Percentiles rank a stretch among this genome's conserved stretches.
phyloP scores from a whole-genome alignment of 2,113 vertebrate genomes.

The Cryptotis parvus region DNA sequence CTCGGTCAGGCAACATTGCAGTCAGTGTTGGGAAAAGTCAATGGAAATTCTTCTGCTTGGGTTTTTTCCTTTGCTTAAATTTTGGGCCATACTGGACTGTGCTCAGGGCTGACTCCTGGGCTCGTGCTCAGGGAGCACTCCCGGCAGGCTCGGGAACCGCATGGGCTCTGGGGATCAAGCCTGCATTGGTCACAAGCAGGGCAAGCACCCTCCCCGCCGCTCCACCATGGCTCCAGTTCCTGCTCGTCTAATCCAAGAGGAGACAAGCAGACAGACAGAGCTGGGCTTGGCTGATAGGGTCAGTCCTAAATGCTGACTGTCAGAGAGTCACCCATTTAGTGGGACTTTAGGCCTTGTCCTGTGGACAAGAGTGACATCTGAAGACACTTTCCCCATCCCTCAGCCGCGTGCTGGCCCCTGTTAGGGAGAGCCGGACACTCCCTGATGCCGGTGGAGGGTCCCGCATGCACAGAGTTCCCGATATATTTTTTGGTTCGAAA shows the following conservation, averaged over 20 bases:
- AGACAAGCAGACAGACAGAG: background rate
- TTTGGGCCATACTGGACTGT: too few species aligned
- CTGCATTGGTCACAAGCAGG: too few species aligned
- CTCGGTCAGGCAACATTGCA: constrained; percentile 20
- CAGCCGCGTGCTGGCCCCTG: background rate
- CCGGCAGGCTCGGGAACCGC: too few species aligned
- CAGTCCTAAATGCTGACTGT: constrained; percentile 46
- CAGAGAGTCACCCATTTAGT: background rate
- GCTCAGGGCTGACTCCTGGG: too few species aligned
- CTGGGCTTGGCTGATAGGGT: constrained; percentile 6
- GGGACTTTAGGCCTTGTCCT: constrained; percentile 40
- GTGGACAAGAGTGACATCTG: background rate
- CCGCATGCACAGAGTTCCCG: background rate
- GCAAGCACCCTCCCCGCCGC: too few species aligned
- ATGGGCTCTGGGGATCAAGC: too few species aligned
- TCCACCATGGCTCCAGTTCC: too few species aligned
- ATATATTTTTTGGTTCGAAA: background rate
- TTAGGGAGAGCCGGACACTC: background rate
- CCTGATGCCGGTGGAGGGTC: background rate
- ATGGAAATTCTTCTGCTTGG: background rate
- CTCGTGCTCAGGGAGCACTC: too few species aligned
- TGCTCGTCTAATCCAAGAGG: background rate
- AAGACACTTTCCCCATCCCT: background rate
- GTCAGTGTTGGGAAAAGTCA: constrained; percentile 24
- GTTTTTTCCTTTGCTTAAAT: too few species aligned